Base-by-base conservation (phyloP, 2,888 invertebrate genomes). In the Volucella inanis region DNA sequence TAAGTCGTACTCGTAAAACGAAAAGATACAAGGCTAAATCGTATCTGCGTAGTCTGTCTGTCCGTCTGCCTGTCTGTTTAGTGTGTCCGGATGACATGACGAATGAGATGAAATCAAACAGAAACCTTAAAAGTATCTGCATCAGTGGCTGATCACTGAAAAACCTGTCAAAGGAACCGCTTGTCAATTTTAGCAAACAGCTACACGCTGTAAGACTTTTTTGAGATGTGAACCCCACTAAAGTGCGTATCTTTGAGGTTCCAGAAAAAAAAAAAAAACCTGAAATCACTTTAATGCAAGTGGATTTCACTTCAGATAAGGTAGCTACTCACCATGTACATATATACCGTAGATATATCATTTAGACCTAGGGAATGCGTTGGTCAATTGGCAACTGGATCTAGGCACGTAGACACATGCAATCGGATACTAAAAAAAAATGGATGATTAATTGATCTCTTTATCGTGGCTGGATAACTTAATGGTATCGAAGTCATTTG, bases 171-270 rank as follows among this genome's bases (percentile, higher is more conserved):
- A 57, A 45, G n/a, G n/a, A 57, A 68, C 12, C 9, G 38, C 38
- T 45, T 59, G 70, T 49, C 50, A 71, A 14, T 31, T 71, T 41
- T 50, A 61, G 59, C 71, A 71, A 71, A 71, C 43, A 71, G 61
- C 61, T 71, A 47, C 49, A 52, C 39, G 22, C 22, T 52, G 50
- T 61, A 49, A 41, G 61, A 50, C 49, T 59, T 52, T 70, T 70
- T 49, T 12, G 14, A 39, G 22, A 31, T 31, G 31, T 4, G 6
- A 6, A 31, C 31, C 31, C 47, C 38, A 57, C 54, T 43, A 10
- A 12, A 31, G 31, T 22, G 38, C 11, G 47, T 55, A 68, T 55
- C 45, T 55, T 55, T 57, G 47, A 39, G 38, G 70, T 57, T 71
- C 49, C 9, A 31, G 31, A 31, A 31, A 6, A 31, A 18, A 31